Percentiles rank a stretch among this genome's conserved stretches.
phyloP scores from a whole-genome alignment of 2,888 invertebrate genomes.

The Glyphotaelius pellucidus region DNA sequence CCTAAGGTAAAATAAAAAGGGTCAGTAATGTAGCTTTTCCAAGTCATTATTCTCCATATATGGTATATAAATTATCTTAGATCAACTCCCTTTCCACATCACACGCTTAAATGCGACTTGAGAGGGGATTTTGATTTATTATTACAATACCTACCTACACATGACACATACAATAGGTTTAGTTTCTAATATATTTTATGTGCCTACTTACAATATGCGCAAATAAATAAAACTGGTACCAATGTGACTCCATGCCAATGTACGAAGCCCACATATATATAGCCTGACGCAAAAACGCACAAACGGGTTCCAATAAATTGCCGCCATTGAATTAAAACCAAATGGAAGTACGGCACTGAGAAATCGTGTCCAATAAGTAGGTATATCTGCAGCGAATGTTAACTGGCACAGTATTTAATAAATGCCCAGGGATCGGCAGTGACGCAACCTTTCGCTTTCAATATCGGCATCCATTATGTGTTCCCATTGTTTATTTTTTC shows the following conservation, averaged over 20 bases:
- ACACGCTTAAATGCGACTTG: too few relatives aligned
- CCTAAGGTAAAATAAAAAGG: too few relatives aligned
- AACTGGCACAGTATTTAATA: conserved; percentile 61
- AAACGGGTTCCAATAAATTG: background rate
- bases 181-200: too few relatives aligned
- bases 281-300: background rate
- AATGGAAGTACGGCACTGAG: conserved; percentile 46
- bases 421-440: conserved; percentile 59
- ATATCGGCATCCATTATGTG: conserved; percentile 63
- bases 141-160: too few relatives aligned
- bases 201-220: too few relatives aligned
- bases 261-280: background rate
- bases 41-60: background rate
- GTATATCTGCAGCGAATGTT: conserved; percentile 52
- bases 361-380: conserved; percentile 57
- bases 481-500: conserved; percentile 65
- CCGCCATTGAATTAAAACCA: background rate
- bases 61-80: too few relatives aligned
- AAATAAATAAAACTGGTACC: too few relatives aligned
- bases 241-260: background rate
- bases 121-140: too few relatives aligned
- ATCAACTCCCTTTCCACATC: too few relatives aligned
- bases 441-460: conserved; percentile 66
- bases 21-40: background rate
- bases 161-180: too few relatives aligned